Percentiles rank a stretch among this genome's conserved stretches.
Evolutionary conservation across 1,140 invertebrate genomes (phyloP).

Genomic region (Drosophila pruinosa): DNA sequence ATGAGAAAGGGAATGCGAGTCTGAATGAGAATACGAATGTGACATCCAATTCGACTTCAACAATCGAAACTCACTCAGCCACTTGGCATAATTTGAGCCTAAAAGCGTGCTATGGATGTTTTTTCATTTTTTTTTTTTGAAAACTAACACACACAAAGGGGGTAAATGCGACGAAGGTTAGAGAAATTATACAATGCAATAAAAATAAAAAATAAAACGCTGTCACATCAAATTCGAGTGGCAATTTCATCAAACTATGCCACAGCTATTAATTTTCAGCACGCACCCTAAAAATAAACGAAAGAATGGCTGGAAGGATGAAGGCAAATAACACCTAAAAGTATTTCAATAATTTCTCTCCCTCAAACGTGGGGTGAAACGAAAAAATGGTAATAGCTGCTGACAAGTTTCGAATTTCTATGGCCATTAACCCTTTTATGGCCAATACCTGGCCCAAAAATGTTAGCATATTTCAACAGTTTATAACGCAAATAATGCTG

Average conservation of each 20-base stretch:
- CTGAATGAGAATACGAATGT: conserved; percentile 28
- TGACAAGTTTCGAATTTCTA: conserved; percentile 77
- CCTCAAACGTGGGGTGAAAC: background rate
- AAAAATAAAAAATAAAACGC: conserved; percentile 69
- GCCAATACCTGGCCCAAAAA: conserved; percentile 41
- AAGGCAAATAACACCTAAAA: conserved; percentile 54
- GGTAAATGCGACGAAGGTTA: conserved; percentile 4
- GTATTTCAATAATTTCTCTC: conserved; percentile 74
- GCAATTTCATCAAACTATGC: conserved; percentile 58
- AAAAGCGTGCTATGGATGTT: conserved; percentile 50
- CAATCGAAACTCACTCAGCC: conserved; percentile 71
- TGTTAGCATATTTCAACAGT: conserved; percentile 74
- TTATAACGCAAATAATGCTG: conserved; percentile 74
- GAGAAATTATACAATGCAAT: conserved; percentile 63
- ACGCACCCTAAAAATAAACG: conserved; percentile 10
- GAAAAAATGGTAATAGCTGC: conserved; percentile 52
- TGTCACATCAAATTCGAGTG: conserved; percentile 76
- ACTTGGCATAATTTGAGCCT: conserved; percentile 74
- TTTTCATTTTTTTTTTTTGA: conserved; percentile 23
- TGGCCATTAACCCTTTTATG: conserved; percentile 76
- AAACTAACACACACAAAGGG: conserved; percentile 41
- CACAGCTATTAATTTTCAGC: conserved; percentile 47
- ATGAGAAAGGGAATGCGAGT: conserved; percentile 10
- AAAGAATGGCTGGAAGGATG: background rate
- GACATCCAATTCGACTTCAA: conserved; percentile 39